Base-by-base conservation (phyloP, 2,797 vertebrate species). In the Epinephelus awoara region DNA sequence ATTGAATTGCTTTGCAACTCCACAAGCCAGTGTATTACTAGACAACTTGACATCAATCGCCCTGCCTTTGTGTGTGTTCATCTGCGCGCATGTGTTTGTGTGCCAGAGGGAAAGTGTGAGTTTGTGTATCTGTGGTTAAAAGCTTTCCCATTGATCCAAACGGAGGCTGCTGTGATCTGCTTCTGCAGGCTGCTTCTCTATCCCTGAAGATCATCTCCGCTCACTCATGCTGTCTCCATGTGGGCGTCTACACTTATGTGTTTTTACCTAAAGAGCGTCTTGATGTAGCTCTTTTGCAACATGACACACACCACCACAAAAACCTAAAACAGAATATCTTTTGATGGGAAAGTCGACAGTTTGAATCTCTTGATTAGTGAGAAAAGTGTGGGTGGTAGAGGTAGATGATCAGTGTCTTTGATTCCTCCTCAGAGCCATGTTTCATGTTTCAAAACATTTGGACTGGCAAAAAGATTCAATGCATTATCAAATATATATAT, bases 1-100 rank as follows among this genome's bases (percentile, higher is more conserved):
- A 96, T 96, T 95, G 94, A 96, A 96, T 96, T 95, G 93, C 92
- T 93, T 93, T 94, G 92, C 92, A 94, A 94, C 92, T 94, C 91
- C 83, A 85, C 88, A 90, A 91, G 90, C 80, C 83, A 89, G 90
- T 94, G 91, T 94, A 95, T 95, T 96, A 95, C 94, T 92, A 94
- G 94, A 92, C 92, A 93, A 89, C 75, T 93, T 93, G 92, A 95
- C 94, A 95, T 95, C 92, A 94, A 91, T 95, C 94, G 80, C 79
- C 73, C 86, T 70, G 75, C 80, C 72, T 90, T 85, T 87, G 86
- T 84, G 87, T 62, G 82, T 65, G 72, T 84, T 84, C 76, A 76
- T 84, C 63, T 77, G 79, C 51, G 72, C 71, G 69, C 80, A 50
- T 59, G 86, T 80, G 49, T 67, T 54, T 65, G 54, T 56, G 73